Evolutionary conservation across 2,888 invertebrate genomes (phyloP), one percentile per base, ranked within the genome.

Genomic region (Odontomyia ornata): DNA sequence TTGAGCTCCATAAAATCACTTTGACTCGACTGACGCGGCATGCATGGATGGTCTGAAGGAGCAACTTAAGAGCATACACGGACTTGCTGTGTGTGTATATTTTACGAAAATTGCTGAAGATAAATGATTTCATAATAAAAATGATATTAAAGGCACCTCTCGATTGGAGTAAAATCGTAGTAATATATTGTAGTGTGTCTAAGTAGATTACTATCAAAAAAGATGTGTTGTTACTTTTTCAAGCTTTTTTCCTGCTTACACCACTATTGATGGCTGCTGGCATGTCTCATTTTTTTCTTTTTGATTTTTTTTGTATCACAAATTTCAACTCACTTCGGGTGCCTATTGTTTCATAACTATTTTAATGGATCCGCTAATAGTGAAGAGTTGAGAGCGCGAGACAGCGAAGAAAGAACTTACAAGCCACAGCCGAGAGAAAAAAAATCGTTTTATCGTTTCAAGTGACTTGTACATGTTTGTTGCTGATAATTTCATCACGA

Each of bases 401-500:
- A 21, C 21, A 3, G 23, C 9, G n/a, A 57, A n/a, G n/a, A 21
- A 15, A 62, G n/a, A n/a, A n/a, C n/a, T n/a, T n/a, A n/a, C n/a
- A n/a, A n/a, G n/a, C n/a, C n/a, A n/a, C n/a, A n/a, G n/a, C n/a
- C n/a, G n/a, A n/a, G n/a, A n/a, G n/a, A 27, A 69, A 56, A 52
- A 72, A 27, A 72, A 28, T 72, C 69, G 71, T 28, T 72, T 72
- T 72, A 72, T 72, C 71, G 52, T 21, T 27, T 72, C 52, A 27
- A 56, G 52, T 72, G 71, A 72, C 71, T 52, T n/a, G 71, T 27
- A 72, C 71, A 72, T 72, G 71, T 52, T 72, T 52, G 46, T n/a
- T 18, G 71, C 27, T 52, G 71, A 72, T 72, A 72, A 72, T 72
- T 72, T 72, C 71, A 72, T 72, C 71, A 72, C 56, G 71, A 52